These are phyloP conservation scores for Branchinecta lynchi DNA, from an alignment of 1,140 invertebrate genomes.

Conservation along the genomic window DNA sequence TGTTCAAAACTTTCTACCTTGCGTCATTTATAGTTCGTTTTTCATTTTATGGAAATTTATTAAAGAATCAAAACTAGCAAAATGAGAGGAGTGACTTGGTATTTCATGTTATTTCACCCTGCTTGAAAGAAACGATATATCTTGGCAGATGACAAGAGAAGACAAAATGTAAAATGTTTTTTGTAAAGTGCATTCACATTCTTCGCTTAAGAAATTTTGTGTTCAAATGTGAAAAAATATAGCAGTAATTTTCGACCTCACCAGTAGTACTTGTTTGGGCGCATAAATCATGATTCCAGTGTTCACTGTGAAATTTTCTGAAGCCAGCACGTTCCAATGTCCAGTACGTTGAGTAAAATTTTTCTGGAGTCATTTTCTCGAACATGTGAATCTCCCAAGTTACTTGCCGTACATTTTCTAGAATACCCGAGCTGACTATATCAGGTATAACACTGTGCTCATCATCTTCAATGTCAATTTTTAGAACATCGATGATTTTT, in stretches of 20 bases:
- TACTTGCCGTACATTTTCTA: conserved; percentile 14
- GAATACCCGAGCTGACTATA: conserved; percentile 6
- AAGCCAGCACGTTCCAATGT: background rate
- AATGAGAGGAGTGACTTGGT: no score
- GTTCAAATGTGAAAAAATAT: background rate
- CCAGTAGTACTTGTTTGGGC: background rate
- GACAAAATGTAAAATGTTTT: no score
- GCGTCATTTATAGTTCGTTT: no score
- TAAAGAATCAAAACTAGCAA: no score
- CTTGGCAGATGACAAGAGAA: no score
- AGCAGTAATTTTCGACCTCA: background rate
- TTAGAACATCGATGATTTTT: background rate
- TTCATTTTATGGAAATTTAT: no score
- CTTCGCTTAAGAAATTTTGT: conserved; percentile 1
- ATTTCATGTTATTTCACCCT: no score
- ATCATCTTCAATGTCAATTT: conserved; percentile 14
- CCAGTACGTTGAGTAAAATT: background rate
- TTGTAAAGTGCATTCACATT: no score
- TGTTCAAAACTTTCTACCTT: no score
- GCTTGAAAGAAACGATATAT: no score
- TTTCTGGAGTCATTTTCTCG: background rate
- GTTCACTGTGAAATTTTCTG: background rate
- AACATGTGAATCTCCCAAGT: background rate
- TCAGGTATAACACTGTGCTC: conserved; percentile 10
- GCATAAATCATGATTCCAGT: background rate